Evolutionary conservation across 2,888 invertebrate species (phyloP), one percentile per base, ranked within the genome.

Genomic region (Drosophila neotestacea): DNA sequence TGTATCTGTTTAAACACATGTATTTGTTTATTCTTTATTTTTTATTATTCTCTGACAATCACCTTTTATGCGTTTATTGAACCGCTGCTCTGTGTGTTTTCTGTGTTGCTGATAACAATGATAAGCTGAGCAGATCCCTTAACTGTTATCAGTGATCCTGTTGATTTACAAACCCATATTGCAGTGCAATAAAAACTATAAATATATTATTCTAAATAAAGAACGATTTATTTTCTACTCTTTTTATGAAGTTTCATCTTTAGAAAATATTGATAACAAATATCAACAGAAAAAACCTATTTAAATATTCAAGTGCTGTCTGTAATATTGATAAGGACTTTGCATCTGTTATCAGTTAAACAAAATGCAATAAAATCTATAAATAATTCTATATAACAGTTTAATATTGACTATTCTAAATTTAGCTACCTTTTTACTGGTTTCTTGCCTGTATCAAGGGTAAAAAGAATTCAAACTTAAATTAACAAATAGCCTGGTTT

Each of bases 1-100:
- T 9, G 58, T 41, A n/a, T 60, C 16, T 50, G 41, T 52, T 13
- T 41, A 42, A 39, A 73, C 54, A 52, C 52, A 58, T 61, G 42
- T 55, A 34, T n/a, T 47, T 52, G 42, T 70, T 22, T 56, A 16
- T 10, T 46, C 30, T 52, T 16, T 13, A 34, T 48, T 36, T 38
- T 32, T 50, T 6, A 73, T 54, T 54, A 28, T 51, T 50, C 10
- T 39, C 64, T 63, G 81, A 50, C 71, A 77, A 73, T 68, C 69
- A 68, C 69, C 76, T 67, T 63, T 66, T 30, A 50, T 52, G 60
- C 67, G 77, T 70, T 73, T 79, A 59, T 81, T 81, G 79, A 81
- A 84, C 81, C 63, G 81, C 2, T 22, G 22, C 22, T 22, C 48
- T 32, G 38, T 16, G 11, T 47, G 36, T 50, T 58, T 22, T 22